These are phyloP conservation scores for Epizoanthus scotinus DNA, from an alignment of 92 coral and sea anemone genomes.

Conservation along the genomic window DNA sequence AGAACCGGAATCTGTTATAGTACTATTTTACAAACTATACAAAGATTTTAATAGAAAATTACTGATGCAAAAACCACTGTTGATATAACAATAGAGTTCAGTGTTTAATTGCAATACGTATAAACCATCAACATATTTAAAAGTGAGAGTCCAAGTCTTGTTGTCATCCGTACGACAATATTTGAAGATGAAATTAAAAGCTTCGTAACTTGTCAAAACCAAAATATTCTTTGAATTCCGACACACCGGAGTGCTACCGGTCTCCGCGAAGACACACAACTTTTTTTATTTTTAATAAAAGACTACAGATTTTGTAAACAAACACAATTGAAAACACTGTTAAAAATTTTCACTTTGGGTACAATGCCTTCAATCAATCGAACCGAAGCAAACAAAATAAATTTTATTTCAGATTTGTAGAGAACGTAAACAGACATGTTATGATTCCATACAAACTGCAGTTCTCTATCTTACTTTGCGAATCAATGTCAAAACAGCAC, in stretches of 20 bases:
- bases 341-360: background rate
- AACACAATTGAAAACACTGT: too few relatives aligned
- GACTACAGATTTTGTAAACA: background rate
- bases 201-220: conserved; percentile 21
- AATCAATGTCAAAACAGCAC: background rate
- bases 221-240: background rate
- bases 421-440: too few relatives aligned
- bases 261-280: background rate
- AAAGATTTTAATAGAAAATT: background rate
- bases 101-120: conserved; percentile 19
- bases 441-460: background rate
- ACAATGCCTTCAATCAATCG: too few relatives aligned
- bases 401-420: too few relatives aligned
- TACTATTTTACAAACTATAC: conserved; percentile 12
- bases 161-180: conserved; percentile 2
- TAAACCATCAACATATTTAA: conserved; percentile 18
- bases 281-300: background rate
- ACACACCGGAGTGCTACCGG: background rate
- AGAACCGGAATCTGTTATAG: background rate
- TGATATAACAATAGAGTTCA: conserved; percentile 9
- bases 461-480: background rate
- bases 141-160: conserved; percentile 11
- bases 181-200: conserved; percentile 2
- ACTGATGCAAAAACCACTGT: background rate
- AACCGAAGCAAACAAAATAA: too few relatives aligned